Conservation (phyloP, 2,888 invertebrate genomes). For the Microplitis deprimator region DNA sequence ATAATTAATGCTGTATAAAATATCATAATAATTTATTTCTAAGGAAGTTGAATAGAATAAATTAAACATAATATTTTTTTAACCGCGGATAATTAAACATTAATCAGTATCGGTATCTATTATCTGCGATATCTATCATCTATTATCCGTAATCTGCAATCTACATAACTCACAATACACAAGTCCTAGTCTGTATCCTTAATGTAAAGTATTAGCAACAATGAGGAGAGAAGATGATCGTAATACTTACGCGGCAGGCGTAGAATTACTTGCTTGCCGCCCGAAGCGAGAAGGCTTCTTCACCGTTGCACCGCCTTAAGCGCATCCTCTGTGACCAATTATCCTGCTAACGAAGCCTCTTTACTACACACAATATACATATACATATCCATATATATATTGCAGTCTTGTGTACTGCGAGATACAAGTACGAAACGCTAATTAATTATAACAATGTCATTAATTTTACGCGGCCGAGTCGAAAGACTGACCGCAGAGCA, state of each 20-base stretch:
- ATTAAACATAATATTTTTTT: background rate
- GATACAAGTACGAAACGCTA: slow-evolving; percentile 55
- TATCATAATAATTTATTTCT: background rate
- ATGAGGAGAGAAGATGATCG: slow-evolving; percentile 27
- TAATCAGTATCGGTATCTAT: slow-evolving; percentile 5
- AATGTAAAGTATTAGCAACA: background rate
- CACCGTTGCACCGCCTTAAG: slow-evolving; percentile 56
- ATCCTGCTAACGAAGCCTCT: slow-evolving; percentile 68
- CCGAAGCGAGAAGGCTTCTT: slow-evolving; percentile 45
- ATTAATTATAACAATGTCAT: slow-evolving; percentile 71
- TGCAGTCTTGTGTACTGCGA: slow-evolving; percentile 18
- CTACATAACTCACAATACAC: background rate
- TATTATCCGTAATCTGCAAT: background rate
- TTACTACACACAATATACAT: slow-evolving; percentile 46
- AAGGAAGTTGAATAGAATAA: background rate
- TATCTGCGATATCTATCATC: background rate
- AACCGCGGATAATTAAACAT: background rate
- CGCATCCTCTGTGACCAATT: slow-evolving; percentile 71
- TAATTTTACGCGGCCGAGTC: slow-evolving; percentile 69
- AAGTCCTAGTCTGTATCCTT: background rate
- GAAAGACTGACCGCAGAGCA: slow-evolving; percentile 67
- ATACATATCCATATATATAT: slow-evolving; percentile 32
- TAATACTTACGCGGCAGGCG: slow-evolving; percentile 58
- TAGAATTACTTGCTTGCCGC: slow-evolving; percentile 66
- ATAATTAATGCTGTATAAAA: background rate